These are phyloP conservation scores for Haliaeetus leucogaster DNA, from an alignment of 2,113 vertebrate species.

Conservation along the genomic window DNA sequence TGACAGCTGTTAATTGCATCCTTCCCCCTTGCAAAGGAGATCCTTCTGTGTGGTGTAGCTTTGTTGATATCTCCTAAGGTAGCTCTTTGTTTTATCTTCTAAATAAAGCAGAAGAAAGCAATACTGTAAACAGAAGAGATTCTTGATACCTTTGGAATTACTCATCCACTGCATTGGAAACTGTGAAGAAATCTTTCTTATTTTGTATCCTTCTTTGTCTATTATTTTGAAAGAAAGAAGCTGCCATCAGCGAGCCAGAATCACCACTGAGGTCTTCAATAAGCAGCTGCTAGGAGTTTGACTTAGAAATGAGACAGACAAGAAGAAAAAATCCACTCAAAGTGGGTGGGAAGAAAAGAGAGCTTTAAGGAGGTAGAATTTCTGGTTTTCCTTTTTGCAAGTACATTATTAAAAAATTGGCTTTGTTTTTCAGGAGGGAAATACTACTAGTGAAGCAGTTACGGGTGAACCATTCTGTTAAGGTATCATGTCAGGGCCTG, in stretches of 20 bases:
- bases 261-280: background rate
- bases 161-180: background rate
- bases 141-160: background rate
- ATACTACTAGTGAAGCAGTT: background rate
- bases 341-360: background rate
- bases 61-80: background rate
- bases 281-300: background rate
- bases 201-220: background rate
- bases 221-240: constrained; percentile 24
- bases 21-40: background rate
- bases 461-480: background rate
- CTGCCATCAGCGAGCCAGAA: background rate
- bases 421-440: background rate
- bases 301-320: background rate
- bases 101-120: background rate
- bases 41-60: background rate
- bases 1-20: background rate
- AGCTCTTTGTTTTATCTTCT: background rate
- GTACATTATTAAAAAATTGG: background rate
- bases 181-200: constrained; percentile 14
- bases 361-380: background rate
- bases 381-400: background rate
- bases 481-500: background rate
- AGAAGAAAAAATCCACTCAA: background rate
- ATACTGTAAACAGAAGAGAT: background rate